Conservation (phyloP, 2,888 invertebrate genomes). For the Mesorhabditis spiculigera region DNA sequence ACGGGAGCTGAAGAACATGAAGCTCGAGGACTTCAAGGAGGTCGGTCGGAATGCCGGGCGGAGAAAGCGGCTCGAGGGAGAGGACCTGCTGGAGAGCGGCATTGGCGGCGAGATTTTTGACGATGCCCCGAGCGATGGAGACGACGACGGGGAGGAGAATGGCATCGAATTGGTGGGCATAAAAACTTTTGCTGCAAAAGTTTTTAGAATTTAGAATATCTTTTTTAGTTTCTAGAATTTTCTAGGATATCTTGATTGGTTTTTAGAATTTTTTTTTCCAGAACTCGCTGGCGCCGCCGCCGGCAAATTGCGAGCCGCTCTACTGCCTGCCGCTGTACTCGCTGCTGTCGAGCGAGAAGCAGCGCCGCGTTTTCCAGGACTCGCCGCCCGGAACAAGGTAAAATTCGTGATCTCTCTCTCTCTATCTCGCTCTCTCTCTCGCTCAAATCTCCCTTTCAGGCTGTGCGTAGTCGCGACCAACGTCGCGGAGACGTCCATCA, state of each 20-base stretch:
- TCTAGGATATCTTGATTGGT: constrained; percentile 7
- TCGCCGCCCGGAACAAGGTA: constrained; percentile 66
- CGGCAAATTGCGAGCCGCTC: constrained; percentile 70
- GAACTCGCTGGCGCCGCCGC: constrained; percentile 22
- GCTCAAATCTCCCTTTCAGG: constrained; percentile 59
- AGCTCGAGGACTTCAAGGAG: constrained; percentile 39
- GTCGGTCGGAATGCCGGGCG: constrained; percentile 15
- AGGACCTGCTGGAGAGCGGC: constrained; percentile 20
- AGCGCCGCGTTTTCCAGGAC: constrained; percentile 61
- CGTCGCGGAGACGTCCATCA: constrained; percentile 95
- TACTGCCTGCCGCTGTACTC: constrained; percentile 93
- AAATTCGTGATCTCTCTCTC: not conserved
- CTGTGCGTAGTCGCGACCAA: constrained; percentile 93
- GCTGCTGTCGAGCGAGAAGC: constrained; percentile 76
- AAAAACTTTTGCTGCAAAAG: too few species aligned
- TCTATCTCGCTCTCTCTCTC: not conserved
- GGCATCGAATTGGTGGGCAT: constrained; percentile 19
- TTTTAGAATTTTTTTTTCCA: not conserved
- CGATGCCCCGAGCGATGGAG: not conserved
- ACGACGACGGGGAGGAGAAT: constrained; percentile 22
- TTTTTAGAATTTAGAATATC: too few species aligned
- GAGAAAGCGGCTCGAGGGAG: constrained; percentile 12
- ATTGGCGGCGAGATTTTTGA: constrained; percentile 16
- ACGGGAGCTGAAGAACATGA: constrained; percentile 62
- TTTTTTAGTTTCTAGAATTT: not conserved